phyloP scores from a whole-genome alignment of 2,888 invertebrate genomes.

The Nemurella pictetii region DNA sequence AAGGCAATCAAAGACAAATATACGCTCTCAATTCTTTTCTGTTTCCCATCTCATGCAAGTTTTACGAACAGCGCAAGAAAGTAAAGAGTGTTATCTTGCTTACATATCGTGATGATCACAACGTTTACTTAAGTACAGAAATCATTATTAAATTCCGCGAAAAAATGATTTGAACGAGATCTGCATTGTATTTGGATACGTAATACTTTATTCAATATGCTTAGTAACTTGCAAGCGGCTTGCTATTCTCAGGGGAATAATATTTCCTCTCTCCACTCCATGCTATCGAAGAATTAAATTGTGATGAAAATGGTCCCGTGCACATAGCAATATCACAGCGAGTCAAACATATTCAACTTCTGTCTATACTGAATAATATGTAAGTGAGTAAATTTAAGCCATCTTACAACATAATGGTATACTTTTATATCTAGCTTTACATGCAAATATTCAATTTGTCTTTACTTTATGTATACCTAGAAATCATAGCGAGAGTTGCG shows the following conservation, averaged over 20 bases:
- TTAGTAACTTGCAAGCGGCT: not conserved
- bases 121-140: not conserved
- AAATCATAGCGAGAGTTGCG: too few species aligned
- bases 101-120: not conserved
- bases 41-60: not conserved
- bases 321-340: too few species aligned
- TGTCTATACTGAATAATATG: too few species aligned
- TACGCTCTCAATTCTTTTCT: not conserved
- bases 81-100: not conserved
- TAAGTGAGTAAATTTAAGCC: too few species aligned
- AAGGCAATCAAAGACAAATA: not conserved
- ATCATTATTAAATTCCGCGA: not conserved
- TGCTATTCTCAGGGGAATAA: not conserved
- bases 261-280: not conserved
- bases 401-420: too few species aligned
- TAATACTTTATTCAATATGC: constrained; percentile 5
- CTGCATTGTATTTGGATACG: not conserved
- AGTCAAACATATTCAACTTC: too few species aligned
- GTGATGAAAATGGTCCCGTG: too few species aligned
- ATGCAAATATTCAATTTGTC: too few species aligned
- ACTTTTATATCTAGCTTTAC: too few species aligned
- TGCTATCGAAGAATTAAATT: not conserved
- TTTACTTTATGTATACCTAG: too few species aligned
- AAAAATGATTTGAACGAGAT: too few species aligned
- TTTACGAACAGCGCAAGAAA: not conserved